Conservation (phyloP, 2,113 vertebrate genomes). For the Rostratula benghalensis region DNA sequence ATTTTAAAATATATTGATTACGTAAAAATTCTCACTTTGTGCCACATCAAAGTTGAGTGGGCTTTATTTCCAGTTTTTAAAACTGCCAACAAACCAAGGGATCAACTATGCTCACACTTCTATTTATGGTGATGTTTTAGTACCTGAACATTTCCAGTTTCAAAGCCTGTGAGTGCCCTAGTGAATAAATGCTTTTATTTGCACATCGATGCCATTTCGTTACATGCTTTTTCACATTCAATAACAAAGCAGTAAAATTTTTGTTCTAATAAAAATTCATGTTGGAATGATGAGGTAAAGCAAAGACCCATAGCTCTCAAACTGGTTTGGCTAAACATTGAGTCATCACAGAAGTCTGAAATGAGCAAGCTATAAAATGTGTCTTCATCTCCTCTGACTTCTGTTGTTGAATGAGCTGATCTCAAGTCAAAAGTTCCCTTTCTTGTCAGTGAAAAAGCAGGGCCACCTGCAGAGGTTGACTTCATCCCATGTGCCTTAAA, state of each 20-base stretch:
- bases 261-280: background rate
- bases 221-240: background rate
- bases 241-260: background rate
- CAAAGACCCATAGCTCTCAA: background rate
- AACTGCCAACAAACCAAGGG: background rate
- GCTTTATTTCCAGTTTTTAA: background rate
- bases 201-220: background rate
- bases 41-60: background rate
- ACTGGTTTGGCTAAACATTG: background rate
- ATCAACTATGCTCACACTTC: rapidly evolving
- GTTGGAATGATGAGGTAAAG: background rate
- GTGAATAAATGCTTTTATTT: background rate
- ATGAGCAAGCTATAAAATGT: background rate
- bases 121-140: background rate
- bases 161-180: background rate
- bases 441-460: background rate
- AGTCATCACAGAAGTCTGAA: background rate
- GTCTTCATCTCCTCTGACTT: background rate
- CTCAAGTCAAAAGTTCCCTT: background rate
- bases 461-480: background rate
- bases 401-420: background rate
- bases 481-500: background rate
- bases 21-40: background rate
- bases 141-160: background rate
- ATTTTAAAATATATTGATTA: background rate